These are phyloP conservation scores for Cylas formicarius DNA, from an alignment of 1,140 invertebrate genomes.

Conservation along the genomic window DNA sequence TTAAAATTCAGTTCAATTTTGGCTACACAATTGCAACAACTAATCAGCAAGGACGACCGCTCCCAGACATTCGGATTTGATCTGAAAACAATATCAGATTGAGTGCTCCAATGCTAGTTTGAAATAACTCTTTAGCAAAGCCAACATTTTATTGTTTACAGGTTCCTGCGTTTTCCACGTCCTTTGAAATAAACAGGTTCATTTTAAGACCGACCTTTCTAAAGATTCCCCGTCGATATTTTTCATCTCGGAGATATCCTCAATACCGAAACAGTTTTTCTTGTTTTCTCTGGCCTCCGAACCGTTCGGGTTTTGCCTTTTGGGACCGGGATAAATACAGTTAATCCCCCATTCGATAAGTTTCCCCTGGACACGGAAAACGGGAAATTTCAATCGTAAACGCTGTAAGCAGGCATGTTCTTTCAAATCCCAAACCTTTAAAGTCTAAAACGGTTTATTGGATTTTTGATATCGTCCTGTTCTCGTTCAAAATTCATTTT, in stretches of 20 bases:
- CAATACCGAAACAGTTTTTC: constrained; percentile 19
- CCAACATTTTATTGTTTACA: constrained; percentile 4
- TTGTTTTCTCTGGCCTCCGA: background rate
- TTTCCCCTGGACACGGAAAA: constrained; percentile 45
- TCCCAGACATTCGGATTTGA: constrained; percentile 29
- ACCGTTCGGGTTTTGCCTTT: constrained; percentile 12
- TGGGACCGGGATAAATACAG: constrained; percentile 47
- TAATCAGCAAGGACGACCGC: constrained; percentile 38
- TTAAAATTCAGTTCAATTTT: constrained; percentile 29
- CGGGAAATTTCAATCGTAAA: constrained; percentile 46
- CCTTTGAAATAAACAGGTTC: background rate
- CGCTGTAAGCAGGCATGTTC: constrained; percentile 47
- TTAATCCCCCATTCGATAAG: constrained; percentile 46
- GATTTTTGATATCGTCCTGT: constrained; percentile 4
- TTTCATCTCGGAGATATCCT: constrained; percentile 18
- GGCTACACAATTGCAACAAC: constrained; percentile 43
- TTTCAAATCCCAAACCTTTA: constrained; percentile 49
- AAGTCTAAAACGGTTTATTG: constrained; percentile 34
- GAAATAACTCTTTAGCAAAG: background rate
- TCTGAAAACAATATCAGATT: constrained; percentile 14
- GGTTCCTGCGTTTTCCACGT: too few species aligned
- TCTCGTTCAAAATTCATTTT: too few species aligned
- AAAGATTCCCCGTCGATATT: background rate
- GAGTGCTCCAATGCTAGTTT: too few species aligned
- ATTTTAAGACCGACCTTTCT: too few species aligned